Evolutionary conservation across 2,113 vertebrate species (phyloP), one percentile per base, ranked within the genome.

Genomic region (Scomber colias): DNA sequence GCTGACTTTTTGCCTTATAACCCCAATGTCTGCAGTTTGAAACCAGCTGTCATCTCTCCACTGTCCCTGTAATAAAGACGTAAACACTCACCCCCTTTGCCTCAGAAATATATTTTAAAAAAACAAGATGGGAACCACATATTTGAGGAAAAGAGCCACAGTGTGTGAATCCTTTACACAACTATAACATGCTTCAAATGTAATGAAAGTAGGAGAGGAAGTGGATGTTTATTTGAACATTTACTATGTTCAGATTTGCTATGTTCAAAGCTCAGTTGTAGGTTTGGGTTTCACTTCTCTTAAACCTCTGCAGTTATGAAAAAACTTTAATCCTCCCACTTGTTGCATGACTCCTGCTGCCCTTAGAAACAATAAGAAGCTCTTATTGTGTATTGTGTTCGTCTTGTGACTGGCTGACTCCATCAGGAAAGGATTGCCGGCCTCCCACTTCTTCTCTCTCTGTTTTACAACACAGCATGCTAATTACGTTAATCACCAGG

Each of bases 381-480:
- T 11, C 24, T 19, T 57, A 19, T 68, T 68, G 59, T 59, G 14
- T 35, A 17, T 16, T 59, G 44, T 77, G 17, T 72, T n/a, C 46
- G 3, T 63, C 75, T 68, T 79, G 75, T 75, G 65, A 66, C 51
- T 5, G 11, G 55, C 73, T 49, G 11, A 82, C 59, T 64, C 40
- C 44, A 0, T n/a, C 15, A 63, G 40, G 60, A 53, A 19, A 24
- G 53, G 67, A 68, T 71, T 49, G 2, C 27, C n/a, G 53, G 10
- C 63, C 68, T 55, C 67, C 24, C 24, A 57, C 44, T 15, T 70
- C 59, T n/a, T 67, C 27, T 17, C 21, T 65, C 7, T 19, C 35
- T 40, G 35, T 40, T 44, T 13, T 60, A 59, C 62, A 21, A 17
- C 31, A 45, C 7, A 3, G 27, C 31, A 71, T 48, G 24, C 13